Evolutionary conservation across 2,888 invertebrate species (phyloP), one percentile per base, ranked within the genome.

Genomic region (Ischnura elegans): DNA sequence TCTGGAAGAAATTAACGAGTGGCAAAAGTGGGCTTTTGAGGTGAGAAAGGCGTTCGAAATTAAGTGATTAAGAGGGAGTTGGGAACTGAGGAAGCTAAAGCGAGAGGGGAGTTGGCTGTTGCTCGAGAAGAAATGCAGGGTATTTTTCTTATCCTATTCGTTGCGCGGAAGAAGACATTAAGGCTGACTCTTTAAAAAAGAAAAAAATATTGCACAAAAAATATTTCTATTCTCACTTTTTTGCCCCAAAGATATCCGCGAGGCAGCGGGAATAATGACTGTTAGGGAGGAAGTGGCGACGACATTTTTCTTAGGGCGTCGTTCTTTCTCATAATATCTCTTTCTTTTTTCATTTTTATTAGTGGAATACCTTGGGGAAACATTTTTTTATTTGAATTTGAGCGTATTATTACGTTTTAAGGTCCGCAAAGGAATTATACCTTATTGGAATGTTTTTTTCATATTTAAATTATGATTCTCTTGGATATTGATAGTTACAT

Each of bases 1-100:
- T 5, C 16, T 36, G 36, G 1, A 10, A 13, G 10, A 36, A 76
- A 76, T 29, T 76, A 36, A n/a, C 76, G 76, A 76, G 36, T 76
- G 19, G n/a, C n/a, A 76, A 36, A 36, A 76, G 36, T 36, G 5
- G 36, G 36, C 0, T 1, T 4, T 29, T 76, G 21, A 25, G 16
- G 10, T 10, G 8, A 25, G 36, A 25, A 10, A 13, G 29, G n/a
- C 10, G 76, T 29, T 10, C 76, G n/a, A 29, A n/a, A 76, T 76
- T 76, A 76, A 76, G 76, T 76, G 76, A 76, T 76, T 76, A 76
- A 76, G n/a, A n/a, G n/a, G n/a, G 76, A 3, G 76, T 76, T 36
- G 36, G 76, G 36, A 76, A 76, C 10, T 25, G n/a, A 16, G 36
- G 76, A 76, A 76, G 36, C 76, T 76, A 76, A 36, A 36, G 36